Evolutionary conservation across 2,888 invertebrate genomes (phyloP), one percentile per base, ranked within the genome.

Genomic region (Drosophila pseudotalamancana): DNA sequence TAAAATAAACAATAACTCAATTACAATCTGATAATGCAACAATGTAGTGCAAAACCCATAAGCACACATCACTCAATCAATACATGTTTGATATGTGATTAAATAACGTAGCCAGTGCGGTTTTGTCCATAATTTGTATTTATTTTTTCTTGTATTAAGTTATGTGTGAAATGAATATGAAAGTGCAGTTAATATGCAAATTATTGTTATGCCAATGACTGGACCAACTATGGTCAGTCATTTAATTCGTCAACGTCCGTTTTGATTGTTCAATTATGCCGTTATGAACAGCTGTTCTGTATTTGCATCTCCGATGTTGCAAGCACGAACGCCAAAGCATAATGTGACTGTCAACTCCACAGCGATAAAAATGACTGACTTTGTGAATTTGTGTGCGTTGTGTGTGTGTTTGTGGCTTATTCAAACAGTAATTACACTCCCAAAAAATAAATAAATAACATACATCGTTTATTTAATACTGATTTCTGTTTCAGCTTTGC

Each of bases 401-500:
- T 29, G 23, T n/a, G 21, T 18, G 56, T 9, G 27, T 32, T 14
- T 43, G 35, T 34, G 43, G 35, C 32, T 29, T 54, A 34, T 16
- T 32, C 6, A 40, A 53, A 29, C 34, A 35, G 67, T 66, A 50
- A 46, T 48, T 56, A 32, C 46, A 48, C 57, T 67, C 31, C 27
- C n/a, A 43, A 39, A 49, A 27, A 45, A 43, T 23, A 21, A 12
- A 25, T 31, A 27, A 27, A 31, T 14, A 18, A 18, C 16, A 35
- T 19, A 34, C 39, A 18, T 43, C 18, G 27, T 42, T 51, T 50
- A 50, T 53, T 77, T 56, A 61, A 57, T 59, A 55, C 54, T 56
- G 59, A 59, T 66, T 75, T 75, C 40, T 67, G 82, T 84, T 87
- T 56, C 59, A 81, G 86, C 76, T 57, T 75, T 56, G 67, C 69